Evolutionary conservation across 2,797 vertebrate species (phyloP).

Genomic region (Triplophysa bombifrons): DNA sequence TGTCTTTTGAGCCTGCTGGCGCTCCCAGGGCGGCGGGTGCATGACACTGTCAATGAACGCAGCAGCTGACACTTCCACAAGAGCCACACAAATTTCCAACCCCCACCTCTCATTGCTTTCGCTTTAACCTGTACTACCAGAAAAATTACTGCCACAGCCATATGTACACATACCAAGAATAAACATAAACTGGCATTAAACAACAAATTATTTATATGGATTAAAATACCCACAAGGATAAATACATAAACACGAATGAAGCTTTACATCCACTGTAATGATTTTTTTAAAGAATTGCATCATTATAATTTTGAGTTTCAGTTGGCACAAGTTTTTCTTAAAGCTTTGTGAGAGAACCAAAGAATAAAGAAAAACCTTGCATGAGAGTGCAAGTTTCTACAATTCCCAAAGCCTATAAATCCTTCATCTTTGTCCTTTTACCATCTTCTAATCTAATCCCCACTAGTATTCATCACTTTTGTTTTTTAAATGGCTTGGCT

Average conservation of each 20-base stretch:
- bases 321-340: too few relatives aligned
- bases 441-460: too few relatives aligned
- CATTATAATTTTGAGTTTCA: too few relatives aligned
- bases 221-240: conserved; percentile 3
- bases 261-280: too few relatives aligned
- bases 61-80: conserved; percentile 83
- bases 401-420: too few relatives aligned
- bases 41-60: conserved; percentile 88
- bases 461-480: too few relatives aligned
- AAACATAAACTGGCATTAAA: not conserved
- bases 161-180: not conserved
- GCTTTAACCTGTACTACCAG: conserved; percentile 69
- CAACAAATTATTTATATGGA: not conserved
- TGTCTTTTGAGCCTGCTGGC: conserved; percentile 92
- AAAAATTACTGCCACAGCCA: conserved; percentile 23
- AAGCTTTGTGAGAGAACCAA: too few relatives aligned
- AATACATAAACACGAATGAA: not conserved
- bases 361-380: too few relatives aligned
- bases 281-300: too few relatives aligned
- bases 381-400: too few relatives aligned
- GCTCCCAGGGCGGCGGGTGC: conserved; percentile 88
- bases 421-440: too few relatives aligned
- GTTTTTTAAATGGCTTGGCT: too few relatives aligned
- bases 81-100: conserved; percentile 53
- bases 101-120: conserved; percentile 80